Conservation (phyloP, 2,113 vertebrate genomes). For the Grus americana region DNA sequence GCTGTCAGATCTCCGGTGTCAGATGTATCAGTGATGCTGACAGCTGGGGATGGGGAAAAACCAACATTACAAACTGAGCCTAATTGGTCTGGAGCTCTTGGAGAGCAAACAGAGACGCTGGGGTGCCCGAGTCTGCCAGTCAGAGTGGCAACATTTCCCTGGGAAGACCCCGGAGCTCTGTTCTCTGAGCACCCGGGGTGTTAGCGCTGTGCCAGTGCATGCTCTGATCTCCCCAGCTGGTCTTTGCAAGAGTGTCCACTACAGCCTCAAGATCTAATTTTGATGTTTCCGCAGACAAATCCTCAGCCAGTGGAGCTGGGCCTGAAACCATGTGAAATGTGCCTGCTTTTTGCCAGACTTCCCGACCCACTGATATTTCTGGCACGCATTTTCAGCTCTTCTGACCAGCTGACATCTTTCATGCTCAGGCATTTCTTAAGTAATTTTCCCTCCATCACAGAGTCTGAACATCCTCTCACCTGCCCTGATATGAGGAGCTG, state of each 20-base stretch:
- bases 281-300: neutral
- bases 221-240: neutral
- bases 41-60: neutral
- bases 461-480: neutral
- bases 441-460: neutral
- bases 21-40: neutral
- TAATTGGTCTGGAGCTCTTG: neutral
- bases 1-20: neutral
- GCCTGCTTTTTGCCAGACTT: neutral
- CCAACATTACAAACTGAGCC: neutral
- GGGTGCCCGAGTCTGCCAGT: neutral
- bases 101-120: neutral
- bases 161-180: neutral
- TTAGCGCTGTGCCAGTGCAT: neutral
- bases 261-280: neutral
- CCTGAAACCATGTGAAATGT: neutral
- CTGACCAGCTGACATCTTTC: neutral
- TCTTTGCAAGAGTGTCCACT: neutral
- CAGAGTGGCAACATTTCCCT: neutral
- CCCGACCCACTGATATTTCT: neutral
- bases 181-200: rapidly evolving
- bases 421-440: neutral
- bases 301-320: neutral
- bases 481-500: neutral
- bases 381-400: neutral